A percentile compares a stretch with the other conserved stretches of the same genome.
phyloP scores from a whole-genome alignment of 2,888 invertebrate species.

The Formica aserva region DNA sequence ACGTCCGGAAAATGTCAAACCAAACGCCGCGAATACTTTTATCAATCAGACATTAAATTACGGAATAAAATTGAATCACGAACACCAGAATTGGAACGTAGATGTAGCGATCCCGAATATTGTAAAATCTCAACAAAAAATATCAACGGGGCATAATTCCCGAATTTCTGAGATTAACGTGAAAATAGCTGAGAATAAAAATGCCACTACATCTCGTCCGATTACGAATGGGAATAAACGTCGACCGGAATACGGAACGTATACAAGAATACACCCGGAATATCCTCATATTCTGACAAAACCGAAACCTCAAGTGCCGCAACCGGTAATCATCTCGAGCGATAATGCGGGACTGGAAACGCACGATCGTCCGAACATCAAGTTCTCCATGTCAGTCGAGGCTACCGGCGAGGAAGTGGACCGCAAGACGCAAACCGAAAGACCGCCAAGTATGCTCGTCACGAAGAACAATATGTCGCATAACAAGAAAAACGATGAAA shows the following conservation, averaged over 20 bases:
- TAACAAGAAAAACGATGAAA: constrained; percentile 75
- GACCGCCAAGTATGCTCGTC: constrained; percentile 80
- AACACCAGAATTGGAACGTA: constrained; percentile 53
- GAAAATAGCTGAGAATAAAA: constrained; percentile 31
- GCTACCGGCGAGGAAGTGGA: constrained; percentile 77
- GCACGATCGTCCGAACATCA: constrained; percentile 73
- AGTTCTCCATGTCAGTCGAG: constrained; percentile 81
- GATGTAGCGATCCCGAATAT: constrained; percentile 1
- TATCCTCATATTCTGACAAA: constrained; percentile 83
- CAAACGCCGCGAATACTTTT: constrained; percentile 30
- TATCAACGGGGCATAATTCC: neutral
- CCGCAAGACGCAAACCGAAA: constrained; percentile 80
- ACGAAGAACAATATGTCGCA: constrained; percentile 59
- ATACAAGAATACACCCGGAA: constrained; percentile 79
- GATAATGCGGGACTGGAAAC: constrained; percentile 65
- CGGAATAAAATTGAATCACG: constrained; percentile 45
- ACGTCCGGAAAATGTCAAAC: constrained; percentile 34
- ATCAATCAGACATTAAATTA: constrained; percentile 53
- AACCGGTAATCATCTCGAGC: constrained; percentile 79
- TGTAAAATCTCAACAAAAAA: constrained; percentile 28
- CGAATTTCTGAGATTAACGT: neutral
- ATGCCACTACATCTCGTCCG: constrained; percentile 48
- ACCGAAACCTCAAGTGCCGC: constrained; percentile 79
- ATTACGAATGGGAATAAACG: constrained; percentile 28
- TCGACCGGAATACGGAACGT: constrained; percentile 53